phyloP scores from a whole-genome alignment of 1,140 invertebrate genomes.

The Procambarus clarkii region DNA sequence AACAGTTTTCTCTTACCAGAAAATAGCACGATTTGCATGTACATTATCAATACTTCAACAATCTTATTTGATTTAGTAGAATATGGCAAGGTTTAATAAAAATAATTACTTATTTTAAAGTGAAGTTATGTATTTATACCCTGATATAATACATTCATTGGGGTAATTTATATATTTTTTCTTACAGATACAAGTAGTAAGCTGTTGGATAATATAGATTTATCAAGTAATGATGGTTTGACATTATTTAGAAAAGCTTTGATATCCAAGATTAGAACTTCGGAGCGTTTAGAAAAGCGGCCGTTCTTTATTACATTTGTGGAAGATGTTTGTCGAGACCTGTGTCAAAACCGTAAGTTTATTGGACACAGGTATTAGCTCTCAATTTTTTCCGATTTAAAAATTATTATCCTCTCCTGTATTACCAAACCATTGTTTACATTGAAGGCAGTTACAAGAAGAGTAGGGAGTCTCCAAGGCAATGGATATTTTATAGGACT shows the following conservation, averaged over 20 bases:
- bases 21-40: too few relatives aligned
- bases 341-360: slow-evolving; percentile 65
- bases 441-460: too few relatives aligned
- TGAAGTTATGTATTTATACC: not conserved
- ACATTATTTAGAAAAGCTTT: slow-evolving; percentile 32
- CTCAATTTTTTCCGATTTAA: too few relatives aligned
- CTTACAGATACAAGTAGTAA: slow-evolving; percentile 22
- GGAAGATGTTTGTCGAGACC: slow-evolving; percentile 60
- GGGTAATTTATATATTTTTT: not conserved
- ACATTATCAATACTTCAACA: too few relatives aligned
- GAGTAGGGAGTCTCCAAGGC: too few relatives aligned
- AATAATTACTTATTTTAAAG: too few relatives aligned
- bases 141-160: not conserved
- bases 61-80: too few relatives aligned
- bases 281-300: slow-evolving; percentile 51
- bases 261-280: slow-evolving; percentile 38
- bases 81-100: too few relatives aligned
- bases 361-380: not conserved
- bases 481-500: too few relatives aligned
- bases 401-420: too few relatives aligned
- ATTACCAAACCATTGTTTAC: too few relatives aligned
- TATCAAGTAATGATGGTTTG: slow-evolving; percentile 33
- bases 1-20: too few relatives aligned
- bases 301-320: slow-evolving; percentile 46
- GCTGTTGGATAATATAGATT: slow-evolving; percentile 39